Conservation (phyloP, 2,113 vertebrate genomes). For the Rhinoderma darwinii region DNA sequence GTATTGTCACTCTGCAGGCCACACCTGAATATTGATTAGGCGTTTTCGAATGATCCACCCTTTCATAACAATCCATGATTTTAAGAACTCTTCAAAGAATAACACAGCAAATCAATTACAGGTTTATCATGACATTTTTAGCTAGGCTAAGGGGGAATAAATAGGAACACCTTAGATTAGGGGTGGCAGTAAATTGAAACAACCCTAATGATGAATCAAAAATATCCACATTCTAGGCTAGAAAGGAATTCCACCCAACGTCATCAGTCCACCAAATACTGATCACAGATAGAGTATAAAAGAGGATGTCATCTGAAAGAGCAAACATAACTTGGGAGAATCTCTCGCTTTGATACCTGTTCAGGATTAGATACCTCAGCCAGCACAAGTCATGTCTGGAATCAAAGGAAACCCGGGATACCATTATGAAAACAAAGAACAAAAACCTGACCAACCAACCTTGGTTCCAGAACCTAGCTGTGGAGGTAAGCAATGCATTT, state of each 20-base stretch:
- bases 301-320: not conserved
- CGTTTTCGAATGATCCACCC: not conserved
- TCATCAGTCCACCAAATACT: not conserved
- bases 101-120: not conserved
- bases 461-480: not conserved
- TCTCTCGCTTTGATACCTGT: not conserved
- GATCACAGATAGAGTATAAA: conserved; percentile 16
- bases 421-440: not conserved
- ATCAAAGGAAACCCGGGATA: not conserved
- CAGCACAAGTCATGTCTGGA: conserved; percentile 15
- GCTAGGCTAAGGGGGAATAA: not conserved
- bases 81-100: not conserved
- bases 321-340: not conserved
- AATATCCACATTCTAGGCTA: not conserved
- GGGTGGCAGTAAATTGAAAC: not conserved
- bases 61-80: conserved; percentile 13
- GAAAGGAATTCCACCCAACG: not conserved
- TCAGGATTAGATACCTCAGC: not conserved
- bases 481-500: not conserved
- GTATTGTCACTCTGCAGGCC: conserved; percentile 1
- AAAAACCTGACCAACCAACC: not conserved
- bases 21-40: conserved; percentile 14
- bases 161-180: conserved; percentile 4
- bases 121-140: not conserved
- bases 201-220: not conserved